phyloP scores from a whole-genome alignment of 1,140 invertebrate species.

The Nephotettix cincticeps region DNA sequence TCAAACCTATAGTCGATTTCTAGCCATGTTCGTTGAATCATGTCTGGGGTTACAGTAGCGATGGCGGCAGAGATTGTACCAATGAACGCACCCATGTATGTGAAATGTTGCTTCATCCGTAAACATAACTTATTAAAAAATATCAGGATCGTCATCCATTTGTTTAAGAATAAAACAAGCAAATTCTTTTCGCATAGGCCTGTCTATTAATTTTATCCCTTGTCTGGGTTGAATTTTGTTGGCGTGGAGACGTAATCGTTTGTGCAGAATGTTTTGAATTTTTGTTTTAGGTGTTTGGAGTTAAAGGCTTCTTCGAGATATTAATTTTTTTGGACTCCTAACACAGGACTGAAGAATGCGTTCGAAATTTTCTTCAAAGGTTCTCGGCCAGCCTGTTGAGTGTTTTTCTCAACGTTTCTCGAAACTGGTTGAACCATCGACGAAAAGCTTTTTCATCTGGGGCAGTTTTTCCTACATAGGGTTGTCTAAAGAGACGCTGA shows the following conservation, averaged over 20 bases:
- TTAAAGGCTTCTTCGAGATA: no score
- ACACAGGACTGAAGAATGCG: neutral
- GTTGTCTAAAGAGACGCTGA: no score
- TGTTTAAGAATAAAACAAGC: neutral
- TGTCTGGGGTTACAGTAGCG: no score
- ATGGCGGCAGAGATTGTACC: no score
- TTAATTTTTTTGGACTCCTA: no score
- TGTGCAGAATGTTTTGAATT: neutral
- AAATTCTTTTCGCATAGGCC: no score
- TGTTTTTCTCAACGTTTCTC: neutral
- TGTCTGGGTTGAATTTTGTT: neutral
- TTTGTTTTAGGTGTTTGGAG: neutral
- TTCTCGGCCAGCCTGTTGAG: neutral
- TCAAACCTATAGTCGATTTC: no score
- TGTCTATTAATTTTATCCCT: neutral
- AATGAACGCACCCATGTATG: no score
- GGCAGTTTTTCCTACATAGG: no score
- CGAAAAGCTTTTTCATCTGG: no score
- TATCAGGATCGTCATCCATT: neutral
- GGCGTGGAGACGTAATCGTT: neutral
- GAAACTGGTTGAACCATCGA: no score
- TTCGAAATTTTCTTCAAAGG: neutral
- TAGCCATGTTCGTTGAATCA: no score
- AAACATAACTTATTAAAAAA: neutral
- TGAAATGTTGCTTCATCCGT: neutral